Percentiles rank a stretch among this genome's conserved stretches.
These are phyloP conservation scores for Tiaroga cobitis DNA, from an alignment of 2,797 vertebrate species.

Conservation along the genomic window DNA sequence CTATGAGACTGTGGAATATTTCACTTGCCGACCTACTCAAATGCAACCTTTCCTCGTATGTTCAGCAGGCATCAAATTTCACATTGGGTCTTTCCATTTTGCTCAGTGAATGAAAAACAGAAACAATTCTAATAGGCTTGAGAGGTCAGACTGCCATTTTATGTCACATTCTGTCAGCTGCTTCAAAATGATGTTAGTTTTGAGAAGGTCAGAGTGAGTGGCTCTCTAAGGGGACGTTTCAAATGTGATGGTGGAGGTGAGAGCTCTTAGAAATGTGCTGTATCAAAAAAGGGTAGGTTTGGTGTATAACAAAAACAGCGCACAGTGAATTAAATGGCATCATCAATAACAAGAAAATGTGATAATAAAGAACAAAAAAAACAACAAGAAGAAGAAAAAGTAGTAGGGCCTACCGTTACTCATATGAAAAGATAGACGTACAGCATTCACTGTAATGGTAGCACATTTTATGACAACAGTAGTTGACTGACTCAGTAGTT, in stretches of 20 bases:
- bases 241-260: conserved; percentile 46
- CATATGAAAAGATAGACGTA: not conserved
- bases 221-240: conserved; percentile 46
- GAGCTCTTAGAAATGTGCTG: conserved; percentile 38
- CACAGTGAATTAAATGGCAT: not conserved
- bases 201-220: conserved; percentile 65
- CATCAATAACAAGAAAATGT: not conserved
- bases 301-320: conserved; percentile 4
- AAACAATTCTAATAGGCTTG: conserved; percentile 67
- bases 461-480: not conserved
- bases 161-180: conserved; percentile 60
- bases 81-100: conserved; percentile 51
- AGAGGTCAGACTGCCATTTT: conserved; percentile 65
- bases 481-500: not conserved
- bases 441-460: not conserved
- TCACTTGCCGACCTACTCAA: not conserved
- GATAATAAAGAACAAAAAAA: not conserved
- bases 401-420: not conserved
- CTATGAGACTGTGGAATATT: conserved; percentile 16
- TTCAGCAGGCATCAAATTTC: conserved; percentile 61
- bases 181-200: conserved; percentile 66
- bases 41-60: conserved; percentile 47
- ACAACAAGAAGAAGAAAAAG: not conserved
- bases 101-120: conserved; percentile 58
- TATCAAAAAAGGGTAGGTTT: conserved; percentile 34